A percentile compares a stretch with the other conserved stretches of the same genome.
phyloP scores from a whole-genome alignment of 2,113 vertebrate genomes.

The Mormoops blainvillei region DNA sequence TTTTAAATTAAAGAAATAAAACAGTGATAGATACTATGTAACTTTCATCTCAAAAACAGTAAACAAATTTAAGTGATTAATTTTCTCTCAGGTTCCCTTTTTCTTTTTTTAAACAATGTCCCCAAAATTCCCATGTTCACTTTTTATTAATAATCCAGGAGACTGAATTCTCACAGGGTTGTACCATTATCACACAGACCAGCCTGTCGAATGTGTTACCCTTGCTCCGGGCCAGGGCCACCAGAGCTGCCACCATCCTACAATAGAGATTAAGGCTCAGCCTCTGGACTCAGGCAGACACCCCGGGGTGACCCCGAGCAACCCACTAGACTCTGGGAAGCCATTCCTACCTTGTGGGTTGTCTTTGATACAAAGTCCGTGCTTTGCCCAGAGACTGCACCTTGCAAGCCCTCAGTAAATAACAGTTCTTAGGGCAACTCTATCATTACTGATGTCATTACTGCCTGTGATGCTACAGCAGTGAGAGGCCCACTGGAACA shows the following conservation, averaged over 20 bases:
- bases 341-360: accelerated
- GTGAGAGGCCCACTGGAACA: accelerated
- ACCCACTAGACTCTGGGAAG: neutral
- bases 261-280: accelerated
- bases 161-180: neutral
- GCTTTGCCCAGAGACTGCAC: neutral
- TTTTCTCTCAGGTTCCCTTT: neutral
- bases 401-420: neutral
- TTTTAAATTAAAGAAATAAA: neutral
- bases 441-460: accelerated
- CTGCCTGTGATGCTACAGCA: accelerated
- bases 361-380: neutral
- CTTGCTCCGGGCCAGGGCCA: neutral
- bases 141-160: neutral
- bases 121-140: neutral
- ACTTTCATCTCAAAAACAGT: neutral
- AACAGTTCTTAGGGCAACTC: accelerated
- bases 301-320: neutral
- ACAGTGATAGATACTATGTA: neutral
- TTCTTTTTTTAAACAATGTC: neutral
- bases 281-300: neutral
- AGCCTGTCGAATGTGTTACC: accelerated
- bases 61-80: neutral
- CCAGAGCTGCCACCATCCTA: neutral
- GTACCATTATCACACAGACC: neutral